Evolutionary conservation across 1,140 invertebrate species (phyloP).

Genomic region (Brachionus manjavacas): DNA sequence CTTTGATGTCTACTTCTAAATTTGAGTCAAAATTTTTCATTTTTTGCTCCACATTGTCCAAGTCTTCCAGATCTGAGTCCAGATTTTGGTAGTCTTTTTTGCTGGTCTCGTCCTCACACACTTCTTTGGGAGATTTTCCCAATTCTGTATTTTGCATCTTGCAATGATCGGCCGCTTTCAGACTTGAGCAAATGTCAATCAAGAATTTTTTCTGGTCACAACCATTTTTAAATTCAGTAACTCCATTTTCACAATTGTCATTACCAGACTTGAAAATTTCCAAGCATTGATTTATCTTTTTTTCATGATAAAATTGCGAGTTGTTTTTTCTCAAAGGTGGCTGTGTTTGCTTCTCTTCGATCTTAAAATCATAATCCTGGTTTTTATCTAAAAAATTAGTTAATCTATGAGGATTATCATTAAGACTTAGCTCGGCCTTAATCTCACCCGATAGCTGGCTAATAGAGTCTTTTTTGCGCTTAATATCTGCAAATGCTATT

Average conservation of each 20-base stretch:
- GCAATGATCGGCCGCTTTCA: not conserved
- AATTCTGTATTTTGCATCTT: conserved; percentile 17
- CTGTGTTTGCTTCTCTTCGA: too few species aligned
- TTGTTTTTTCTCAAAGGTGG: not conserved
- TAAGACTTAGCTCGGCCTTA: not conserved
- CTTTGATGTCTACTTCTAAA: not conserved
- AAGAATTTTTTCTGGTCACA: not conserved
- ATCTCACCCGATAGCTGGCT: not conserved
- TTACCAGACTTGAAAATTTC: not conserved
- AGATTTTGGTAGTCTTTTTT: not conserved
- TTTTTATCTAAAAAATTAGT: not conserved
- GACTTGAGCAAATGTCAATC: not conserved
- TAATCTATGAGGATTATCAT: not conserved
- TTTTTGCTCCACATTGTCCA: not conserved
- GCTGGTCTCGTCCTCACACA: not conserved
- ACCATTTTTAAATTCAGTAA: not conserved
- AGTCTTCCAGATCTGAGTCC: not conserved
- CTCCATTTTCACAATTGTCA: conserved; percentile 10
- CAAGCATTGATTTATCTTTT: not conserved
- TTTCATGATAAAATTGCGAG: not conserved
- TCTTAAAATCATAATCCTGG: not conserved
- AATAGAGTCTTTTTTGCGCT: not conserved
- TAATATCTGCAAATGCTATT: not conserved
- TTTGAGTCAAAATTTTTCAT: not conserved
- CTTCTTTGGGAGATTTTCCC: not conserved